Conservation (phyloP, 2,888 invertebrate species). For the Tenthredo distinguenda region DNA sequence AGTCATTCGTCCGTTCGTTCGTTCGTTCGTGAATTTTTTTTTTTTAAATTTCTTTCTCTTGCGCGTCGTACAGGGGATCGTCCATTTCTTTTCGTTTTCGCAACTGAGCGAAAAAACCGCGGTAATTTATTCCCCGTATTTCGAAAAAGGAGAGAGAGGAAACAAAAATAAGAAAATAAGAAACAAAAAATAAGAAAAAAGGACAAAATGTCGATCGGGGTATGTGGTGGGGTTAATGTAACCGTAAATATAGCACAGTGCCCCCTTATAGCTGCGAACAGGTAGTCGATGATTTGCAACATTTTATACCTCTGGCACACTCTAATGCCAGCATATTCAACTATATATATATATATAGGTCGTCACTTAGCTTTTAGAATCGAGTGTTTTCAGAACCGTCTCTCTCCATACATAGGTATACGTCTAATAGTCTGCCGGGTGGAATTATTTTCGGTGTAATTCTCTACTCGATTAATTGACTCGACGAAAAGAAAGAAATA, state of each 20-base stretch:
- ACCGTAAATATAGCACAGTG: background rate
- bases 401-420: background rate
- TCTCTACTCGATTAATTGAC: background rate
- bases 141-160: background rate
- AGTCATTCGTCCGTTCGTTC: no score
- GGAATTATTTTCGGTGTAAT: background rate
- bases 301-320: constrained; percentile 67
- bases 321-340: no score
- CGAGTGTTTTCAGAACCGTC: background rate
- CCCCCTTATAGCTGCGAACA: constrained; percentile 59
- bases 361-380: background rate
- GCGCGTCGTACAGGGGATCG: constrained; percentile 46
- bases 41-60: background rate
- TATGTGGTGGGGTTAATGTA: background rate
- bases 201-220: background rate
- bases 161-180: background rate
- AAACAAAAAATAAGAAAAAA: background rate
- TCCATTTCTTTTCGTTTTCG: background rate
- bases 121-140: no score
- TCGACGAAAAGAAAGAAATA: background rate
- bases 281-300: constrained; percentile 77
- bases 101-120: no score
- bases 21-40: no score
- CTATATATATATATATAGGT: constrained; percentile 57
- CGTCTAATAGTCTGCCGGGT: no score